These are phyloP conservation scores for Gnatocerus cornutus DNA, from an alignment of 2,888 invertebrate species.

Conservation along the genomic window DNA sequence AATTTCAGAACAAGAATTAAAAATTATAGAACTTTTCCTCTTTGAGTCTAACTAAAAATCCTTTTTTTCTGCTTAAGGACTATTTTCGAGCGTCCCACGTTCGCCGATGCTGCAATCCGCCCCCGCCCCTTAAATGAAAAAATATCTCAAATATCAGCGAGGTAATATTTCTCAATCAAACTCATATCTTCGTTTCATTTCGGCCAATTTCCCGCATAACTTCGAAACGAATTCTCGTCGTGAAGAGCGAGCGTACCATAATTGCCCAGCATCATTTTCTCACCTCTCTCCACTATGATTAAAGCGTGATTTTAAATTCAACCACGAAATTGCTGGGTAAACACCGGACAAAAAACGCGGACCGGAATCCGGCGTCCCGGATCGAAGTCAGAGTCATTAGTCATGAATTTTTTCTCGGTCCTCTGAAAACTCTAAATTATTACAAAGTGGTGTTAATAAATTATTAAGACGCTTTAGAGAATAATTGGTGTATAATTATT, in stretches of 20 bases:
- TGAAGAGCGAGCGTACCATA: slow-evolving; percentile 23
- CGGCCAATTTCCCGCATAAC: slow-evolving; percentile 38
- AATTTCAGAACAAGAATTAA: too few relatives aligned
- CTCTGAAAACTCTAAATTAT: slow-evolving; percentile 18
- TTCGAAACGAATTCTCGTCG: background rate
- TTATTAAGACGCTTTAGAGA: slow-evolving; percentile 28
- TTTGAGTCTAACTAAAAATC: too few relatives aligned
- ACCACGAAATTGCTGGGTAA: slow-evolving; percentile 36
- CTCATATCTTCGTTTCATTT: slow-evolving; percentile 30
- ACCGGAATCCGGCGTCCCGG: slow-evolving; percentile 12
- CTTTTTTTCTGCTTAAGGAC: too few relatives aligned
- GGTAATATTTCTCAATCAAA: slow-evolving; percentile 34
- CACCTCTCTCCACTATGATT: slow-evolving; percentile 65
- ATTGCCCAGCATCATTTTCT: slow-evolving; percentile 63
- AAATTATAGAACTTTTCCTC: too few relatives aligned
- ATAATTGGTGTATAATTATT: slow-evolving; percentile 44
- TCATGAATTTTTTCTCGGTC: slow-evolving; percentile 21
- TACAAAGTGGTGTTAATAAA: slow-evolving; percentile 35
- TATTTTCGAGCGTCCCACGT: too few relatives aligned
- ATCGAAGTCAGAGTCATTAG: slow-evolving; percentile 16
- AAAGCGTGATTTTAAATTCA: slow-evolving; percentile 51
- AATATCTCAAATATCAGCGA: slow-evolving; percentile 9
- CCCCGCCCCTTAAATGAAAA: slow-evolving; percentile 19
- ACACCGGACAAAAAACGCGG: slow-evolving; percentile 30
- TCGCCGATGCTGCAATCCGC: too few relatives aligned